These are phyloP conservation scores for Porites divaricata DNA, from an alignment of 92 coral and sea anemone genomes.

Conservation along the genomic window DNA sequence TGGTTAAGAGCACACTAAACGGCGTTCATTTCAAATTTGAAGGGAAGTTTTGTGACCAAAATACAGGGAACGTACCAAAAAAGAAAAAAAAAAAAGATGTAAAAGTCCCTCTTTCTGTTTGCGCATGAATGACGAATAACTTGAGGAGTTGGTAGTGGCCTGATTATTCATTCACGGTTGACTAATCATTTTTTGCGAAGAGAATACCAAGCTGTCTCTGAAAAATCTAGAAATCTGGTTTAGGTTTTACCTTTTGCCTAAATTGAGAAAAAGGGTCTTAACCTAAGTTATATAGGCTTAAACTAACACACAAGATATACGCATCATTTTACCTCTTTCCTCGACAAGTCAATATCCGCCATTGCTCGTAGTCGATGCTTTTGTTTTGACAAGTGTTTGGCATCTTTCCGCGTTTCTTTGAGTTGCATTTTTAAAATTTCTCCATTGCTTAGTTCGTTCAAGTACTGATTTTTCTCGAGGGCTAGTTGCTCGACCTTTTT, in stretches of 20 bases:
- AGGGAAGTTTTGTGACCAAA: not conserved
- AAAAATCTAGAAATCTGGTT: not conserved
- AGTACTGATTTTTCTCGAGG: constrained; percentile 37
- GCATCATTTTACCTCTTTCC: constrained; percentile 19
- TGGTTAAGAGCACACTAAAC: no score
- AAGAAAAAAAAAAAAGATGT: no score
- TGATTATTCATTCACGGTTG: not conserved
- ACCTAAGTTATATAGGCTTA: not conserved
- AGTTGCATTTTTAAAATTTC: constrained; percentile 67
- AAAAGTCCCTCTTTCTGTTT: constrained; percentile 2
- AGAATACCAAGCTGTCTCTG: not conserved
- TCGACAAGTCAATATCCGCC: constrained; percentile 3
- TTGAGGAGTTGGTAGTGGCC: no score
- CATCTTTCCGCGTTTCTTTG: constrained; percentile 63
- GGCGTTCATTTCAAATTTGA: no score
- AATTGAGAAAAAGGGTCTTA: not conserved
- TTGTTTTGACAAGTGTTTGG: constrained; percentile 58
- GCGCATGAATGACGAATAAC: not conserved
- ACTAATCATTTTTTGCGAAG: not conserved
- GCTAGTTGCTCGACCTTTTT: constrained; percentile 50
- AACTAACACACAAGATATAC: not conserved
- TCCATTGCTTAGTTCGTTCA: constrained; percentile 56
- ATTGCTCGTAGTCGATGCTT: constrained; percentile 60
- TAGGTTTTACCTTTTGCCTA: not conserved
- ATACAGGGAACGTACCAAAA: no score